Conservation (phyloP, 2,113 vertebrate genomes). For the Arenaria interpres region DNA sequence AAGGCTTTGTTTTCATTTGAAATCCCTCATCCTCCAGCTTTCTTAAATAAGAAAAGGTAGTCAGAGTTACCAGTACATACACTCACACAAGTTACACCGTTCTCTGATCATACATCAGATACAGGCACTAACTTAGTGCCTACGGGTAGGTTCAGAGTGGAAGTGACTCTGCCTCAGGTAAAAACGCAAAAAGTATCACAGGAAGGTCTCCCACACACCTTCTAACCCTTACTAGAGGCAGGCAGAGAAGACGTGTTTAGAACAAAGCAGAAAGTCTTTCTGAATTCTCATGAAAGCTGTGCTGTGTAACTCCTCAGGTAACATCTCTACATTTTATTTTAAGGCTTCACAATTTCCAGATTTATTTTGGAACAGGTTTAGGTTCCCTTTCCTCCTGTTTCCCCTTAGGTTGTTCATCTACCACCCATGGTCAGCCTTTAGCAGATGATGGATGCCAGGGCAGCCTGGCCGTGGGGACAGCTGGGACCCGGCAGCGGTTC, state of each 20-base stretch:
- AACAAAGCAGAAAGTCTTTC: background rate
- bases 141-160: background rate
- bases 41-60: background rate
- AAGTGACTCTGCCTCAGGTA: background rate
- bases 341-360: background rate
- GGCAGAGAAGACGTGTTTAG: background rate
- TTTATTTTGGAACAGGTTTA: background rate
- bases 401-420: background rate
- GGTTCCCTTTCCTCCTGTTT: background rate
- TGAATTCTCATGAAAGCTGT: background rate
- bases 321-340: background rate
- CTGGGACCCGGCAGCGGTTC: too few relatives aligned
- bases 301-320: background rate
- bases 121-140: background rate
- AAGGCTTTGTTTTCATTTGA: background rate
- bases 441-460: accelerated
- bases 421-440: background rate
- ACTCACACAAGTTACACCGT: background rate
- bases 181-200: background rate
- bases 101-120: background rate
- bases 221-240: background rate
- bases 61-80: background rate
- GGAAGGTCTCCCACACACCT: background rate
- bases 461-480: too few relatives aligned
- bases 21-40: background rate